Conservation (phyloP, 2,113 vertebrate species). For the Octodon degus region DNA sequence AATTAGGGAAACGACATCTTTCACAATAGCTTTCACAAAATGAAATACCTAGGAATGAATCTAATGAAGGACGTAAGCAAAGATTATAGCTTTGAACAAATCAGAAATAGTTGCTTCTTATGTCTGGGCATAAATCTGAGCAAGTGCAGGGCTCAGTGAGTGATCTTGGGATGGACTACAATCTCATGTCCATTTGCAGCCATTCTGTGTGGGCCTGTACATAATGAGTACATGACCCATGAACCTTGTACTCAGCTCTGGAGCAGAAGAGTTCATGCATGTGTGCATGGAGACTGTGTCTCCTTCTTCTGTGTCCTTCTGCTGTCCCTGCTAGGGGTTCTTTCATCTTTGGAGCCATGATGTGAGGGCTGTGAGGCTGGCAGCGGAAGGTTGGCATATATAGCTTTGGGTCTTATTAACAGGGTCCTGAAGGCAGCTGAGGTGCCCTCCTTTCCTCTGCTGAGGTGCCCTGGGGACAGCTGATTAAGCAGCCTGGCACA, state of each 20-base stretch:
- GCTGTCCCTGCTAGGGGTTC: neutral
- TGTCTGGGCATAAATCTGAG: neutral
- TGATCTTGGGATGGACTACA: neutral
- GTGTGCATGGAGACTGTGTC: neutral
- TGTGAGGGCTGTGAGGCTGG: neutral
- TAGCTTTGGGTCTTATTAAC: constrained; percentile 65
- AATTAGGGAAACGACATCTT: too few relatives aligned
- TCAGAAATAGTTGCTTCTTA: neutral
- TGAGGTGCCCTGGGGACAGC: constrained; percentile 66
- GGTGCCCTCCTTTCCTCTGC: constrained; percentile 53
- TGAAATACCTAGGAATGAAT: too few relatives aligned
- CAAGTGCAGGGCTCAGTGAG: neutral
- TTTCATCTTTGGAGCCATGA: neutral
- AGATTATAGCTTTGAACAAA: neutral
- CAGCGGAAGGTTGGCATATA: neutral
- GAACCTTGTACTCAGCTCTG: neutral
- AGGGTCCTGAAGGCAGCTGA: neutral
- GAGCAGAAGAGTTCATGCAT: rapidly evolving
- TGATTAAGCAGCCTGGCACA: constrained; percentile 80
- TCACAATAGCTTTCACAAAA: too few relatives aligned
- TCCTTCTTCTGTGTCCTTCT: neutral
- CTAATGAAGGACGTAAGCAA: neutral
- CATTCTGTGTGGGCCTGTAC: neutral
- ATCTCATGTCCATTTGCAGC: neutral
- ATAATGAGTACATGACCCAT: neutral